Percentiles rank a stretch among this genome's conserved stretches.
Evolutionary conservation across 2,113 vertebrate genomes (phyloP).

Genomic region (Pollachius pollachius): DNA sequence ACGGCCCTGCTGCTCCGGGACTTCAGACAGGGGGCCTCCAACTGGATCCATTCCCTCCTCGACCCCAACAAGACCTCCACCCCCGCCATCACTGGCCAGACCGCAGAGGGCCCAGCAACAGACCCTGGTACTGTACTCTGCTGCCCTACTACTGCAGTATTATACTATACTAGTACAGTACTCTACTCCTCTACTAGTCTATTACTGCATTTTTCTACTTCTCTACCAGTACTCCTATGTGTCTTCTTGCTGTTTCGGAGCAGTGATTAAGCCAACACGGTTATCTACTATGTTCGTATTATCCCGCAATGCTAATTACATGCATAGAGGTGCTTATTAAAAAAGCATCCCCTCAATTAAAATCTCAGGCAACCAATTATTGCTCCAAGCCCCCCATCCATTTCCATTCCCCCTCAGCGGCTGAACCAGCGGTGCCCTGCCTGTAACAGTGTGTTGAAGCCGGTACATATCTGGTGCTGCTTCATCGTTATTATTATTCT

Average conservation of each 20-base stretch:
- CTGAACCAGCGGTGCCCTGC: constrained; percentile 37
- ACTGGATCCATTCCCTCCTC: constrained; percentile 83
- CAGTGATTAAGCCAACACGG: constrained; percentile 3
- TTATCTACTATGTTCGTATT: constrained; percentile 11
- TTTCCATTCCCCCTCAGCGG: too few species aligned
- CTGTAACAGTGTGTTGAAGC: constrained; percentile 62
- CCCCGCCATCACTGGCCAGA: constrained; percentile 22
- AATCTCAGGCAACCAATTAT: constrained; percentile 36
- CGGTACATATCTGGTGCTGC: constrained; percentile 45
- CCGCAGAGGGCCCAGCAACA: constrained; percentile 33
- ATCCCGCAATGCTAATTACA: background rate
- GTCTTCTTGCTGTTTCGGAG: background rate
- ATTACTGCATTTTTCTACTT: too few species aligned
- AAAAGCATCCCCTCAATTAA: constrained; percentile 32
- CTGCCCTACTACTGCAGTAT: background rate
- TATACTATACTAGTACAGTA: too few species aligned
- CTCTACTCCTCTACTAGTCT: too few species aligned
- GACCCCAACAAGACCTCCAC: constrained; percentile 63
- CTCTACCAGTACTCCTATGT: too few species aligned
- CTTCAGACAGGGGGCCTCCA: constrained; percentile 82
- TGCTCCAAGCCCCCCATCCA: constrained; percentile 12
- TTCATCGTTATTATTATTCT: constrained; percentile 41
- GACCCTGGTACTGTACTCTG: constrained; percentile 42
- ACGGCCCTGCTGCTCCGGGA: constrained; percentile 79
- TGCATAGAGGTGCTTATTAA: constrained; percentile 25